Percentiles rank a stretch among this genome's conserved stretches.
Evolutionary conservation across 2,888 invertebrate species (phyloP).

Genomic region (Nemoura dubitans): DNA sequence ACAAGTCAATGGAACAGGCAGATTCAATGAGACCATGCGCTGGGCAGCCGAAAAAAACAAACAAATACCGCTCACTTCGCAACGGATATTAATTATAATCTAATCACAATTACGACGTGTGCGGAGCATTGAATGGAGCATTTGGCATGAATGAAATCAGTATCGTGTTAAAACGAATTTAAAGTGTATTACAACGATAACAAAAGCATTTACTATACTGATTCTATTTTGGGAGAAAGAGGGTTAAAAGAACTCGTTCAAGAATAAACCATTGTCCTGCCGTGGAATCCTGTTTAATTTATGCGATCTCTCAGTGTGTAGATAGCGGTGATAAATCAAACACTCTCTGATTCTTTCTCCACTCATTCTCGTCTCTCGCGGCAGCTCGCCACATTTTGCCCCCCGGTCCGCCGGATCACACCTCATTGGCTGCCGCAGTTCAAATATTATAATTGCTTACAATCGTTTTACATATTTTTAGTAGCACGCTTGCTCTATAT

Average conservation of each 20-base stretch:
- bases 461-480: slow-evolving; percentile 39
- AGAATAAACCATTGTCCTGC: background rate
- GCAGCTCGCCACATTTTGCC: background rate
- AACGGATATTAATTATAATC: background rate
- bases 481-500: slow-evolving; percentile 3
- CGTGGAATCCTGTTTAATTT: background rate
- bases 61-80: too few species aligned
- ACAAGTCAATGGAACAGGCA: too few species aligned
- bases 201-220: background rate
- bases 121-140: background rate
- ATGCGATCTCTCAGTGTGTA: slow-evolving; percentile 7
- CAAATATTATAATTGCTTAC: slow-evolving; percentile 41
- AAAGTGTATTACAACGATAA: background rate
- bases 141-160: slow-evolving; percentile 7
- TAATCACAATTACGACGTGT: background rate
- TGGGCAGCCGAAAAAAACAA: too few species aligned
- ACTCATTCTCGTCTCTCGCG: background rate
- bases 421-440: slow-evolving; percentile 16
- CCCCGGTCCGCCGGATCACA: slow-evolving; percentile 14
- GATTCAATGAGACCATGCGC: too few species aligned
- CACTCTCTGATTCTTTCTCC: background rate
- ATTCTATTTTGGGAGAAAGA: background rate
- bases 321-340: background rate
- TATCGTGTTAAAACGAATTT: background rate
- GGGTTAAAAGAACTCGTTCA: background rate